Base-by-base conservation (phyloP, 2,797 vertebrate species). In the Syngnathus rostellatus region DNA sequence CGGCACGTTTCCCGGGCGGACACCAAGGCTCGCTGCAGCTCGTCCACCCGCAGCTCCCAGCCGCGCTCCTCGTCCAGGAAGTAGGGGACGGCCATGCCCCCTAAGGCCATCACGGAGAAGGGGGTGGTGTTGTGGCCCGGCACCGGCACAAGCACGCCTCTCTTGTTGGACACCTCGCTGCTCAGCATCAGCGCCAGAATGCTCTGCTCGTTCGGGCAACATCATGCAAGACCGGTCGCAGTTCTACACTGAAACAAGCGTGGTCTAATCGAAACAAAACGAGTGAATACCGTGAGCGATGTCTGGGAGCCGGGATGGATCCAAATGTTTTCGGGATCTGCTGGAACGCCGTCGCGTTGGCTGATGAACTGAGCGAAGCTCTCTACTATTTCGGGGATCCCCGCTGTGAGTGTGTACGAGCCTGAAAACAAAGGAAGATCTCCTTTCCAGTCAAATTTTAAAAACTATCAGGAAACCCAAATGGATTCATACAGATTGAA, bases 41-140 rank as follows among this genome's bases (percentile, higher is more conserved):
- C 87, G 37, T 82, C 73, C 1, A 85, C 19, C 51, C 86, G 72
- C 68, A 92, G 67, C 10, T 75, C 59, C 92, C 92, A 93, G 67
- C 87, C 82, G 8, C 77, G 75, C 59, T 89, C 86, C 79, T 93
- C 92, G 1, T 58, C 78, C 41, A 91, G 84, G 71, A 86, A 64
- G 75, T 92, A 93, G 2, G 89, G 89, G 25, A 91, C 57, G 0
- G 61, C 1, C 0, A 62, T 77, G 1, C 70, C 90, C 9, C 87
- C 90, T 14, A 74, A 11, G 0, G 2, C 23, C 1, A 0, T 25
- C 1, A 91, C 37, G 25, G 76, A 76, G 23, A 38, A 17, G 2
- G 0, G 53, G 7, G 79, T 72, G 0, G 38, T 31, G 0, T 0
- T 0, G 67, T 85, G 53, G 6, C 75, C 64, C 0, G 92, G 92